These are phyloP conservation scores for Portevinia maculata DNA, from an alignment of 2,888 invertebrate species.

Conservation along the genomic window DNA sequence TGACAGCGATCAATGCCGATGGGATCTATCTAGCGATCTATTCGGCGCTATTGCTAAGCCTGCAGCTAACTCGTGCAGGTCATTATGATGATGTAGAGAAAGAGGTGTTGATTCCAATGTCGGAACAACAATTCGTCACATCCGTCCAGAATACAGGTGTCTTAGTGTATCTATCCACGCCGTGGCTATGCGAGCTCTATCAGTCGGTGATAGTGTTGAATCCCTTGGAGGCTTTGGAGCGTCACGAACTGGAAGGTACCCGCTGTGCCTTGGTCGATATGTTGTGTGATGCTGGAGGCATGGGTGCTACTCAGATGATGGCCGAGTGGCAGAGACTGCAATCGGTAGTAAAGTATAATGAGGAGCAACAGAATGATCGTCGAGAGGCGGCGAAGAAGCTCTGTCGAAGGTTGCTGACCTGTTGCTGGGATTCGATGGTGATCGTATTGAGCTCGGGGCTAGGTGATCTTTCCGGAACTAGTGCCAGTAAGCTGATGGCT, in stretches of 20 bases:
- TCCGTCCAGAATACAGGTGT: constrained; percentile 96
- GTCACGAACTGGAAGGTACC: constrained; percentile 79
- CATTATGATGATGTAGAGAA: constrained; percentile 87
- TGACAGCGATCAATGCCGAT: constrained; percentile 93
- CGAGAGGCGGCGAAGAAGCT: constrained; percentile 91
- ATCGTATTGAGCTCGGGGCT: constrained; percentile 92
- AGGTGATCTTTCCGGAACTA: constrained; percentile 83
- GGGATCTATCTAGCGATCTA: constrained; percentile 96
- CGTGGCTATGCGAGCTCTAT: constrained; percentile 96
- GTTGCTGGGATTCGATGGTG: constrained; percentile 96
- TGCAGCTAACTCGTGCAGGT: constrained; percentile 90
- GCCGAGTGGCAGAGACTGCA: constrained; percentile 94
- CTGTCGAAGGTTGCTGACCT: constrained; percentile 90
- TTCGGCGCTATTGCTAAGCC: constrained; percentile 91
- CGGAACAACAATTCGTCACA: constrained; percentile 95
- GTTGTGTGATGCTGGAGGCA: constrained; percentile 90
- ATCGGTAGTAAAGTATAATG: constrained; percentile 87
- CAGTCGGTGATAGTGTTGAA: constrained; percentile 90
- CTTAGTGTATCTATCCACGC: constrained; percentile 94
- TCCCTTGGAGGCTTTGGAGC: constrained; percentile 79
- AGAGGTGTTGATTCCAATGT: constrained; percentile 84
- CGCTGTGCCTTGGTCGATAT: constrained; percentile 82
- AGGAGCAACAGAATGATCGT: constrained; percentile 87
- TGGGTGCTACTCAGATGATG: constrained; percentile 92
- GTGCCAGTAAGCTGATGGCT: constrained; percentile 85